Conservation (phyloP, 2,113 vertebrate species). For the Psephotus haematonotus region DNA sequence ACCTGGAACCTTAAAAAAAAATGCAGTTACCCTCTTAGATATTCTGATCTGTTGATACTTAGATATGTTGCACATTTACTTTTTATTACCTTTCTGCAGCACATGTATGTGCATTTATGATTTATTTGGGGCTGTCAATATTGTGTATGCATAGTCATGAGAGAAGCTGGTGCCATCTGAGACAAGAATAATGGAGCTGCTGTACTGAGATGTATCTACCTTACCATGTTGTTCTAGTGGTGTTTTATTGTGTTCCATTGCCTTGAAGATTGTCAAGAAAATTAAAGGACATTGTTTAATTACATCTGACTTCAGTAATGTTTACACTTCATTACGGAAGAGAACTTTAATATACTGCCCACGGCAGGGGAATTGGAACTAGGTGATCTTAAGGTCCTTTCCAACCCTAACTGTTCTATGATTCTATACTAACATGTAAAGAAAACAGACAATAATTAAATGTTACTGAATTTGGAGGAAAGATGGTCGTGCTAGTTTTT, state of each 20-base stretch:
- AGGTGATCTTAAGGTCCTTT: no score
- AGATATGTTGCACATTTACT: background rate
- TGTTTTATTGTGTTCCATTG: background rate
- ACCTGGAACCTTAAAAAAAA: background rate
- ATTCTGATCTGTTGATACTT: background rate
- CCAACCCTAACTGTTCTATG: no score
- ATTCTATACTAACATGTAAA: background rate
- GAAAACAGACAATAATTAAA: background rate
- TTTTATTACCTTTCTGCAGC: background rate
- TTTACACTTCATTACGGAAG: background rate
- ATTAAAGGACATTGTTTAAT: background rate
- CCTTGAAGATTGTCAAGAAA: background rate
- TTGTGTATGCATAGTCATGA: background rate
- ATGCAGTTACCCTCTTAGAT: background rate
- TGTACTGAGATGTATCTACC: background rate
- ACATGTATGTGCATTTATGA: background rate
- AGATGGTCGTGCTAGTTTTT: background rate
- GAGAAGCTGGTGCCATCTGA: background rate
- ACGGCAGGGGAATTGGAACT: no score
- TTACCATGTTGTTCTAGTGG: background rate
- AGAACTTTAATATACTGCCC: background rate
- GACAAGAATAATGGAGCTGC: background rate
- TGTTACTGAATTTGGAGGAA: background rate
- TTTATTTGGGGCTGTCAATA: background rate
- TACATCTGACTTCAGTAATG: background rate